Percentiles rank a stretch among this genome's conserved stretches.
phyloP scores from a whole-genome alignment of 2,888 invertebrate genomes.

The Labia minor region DNA sequence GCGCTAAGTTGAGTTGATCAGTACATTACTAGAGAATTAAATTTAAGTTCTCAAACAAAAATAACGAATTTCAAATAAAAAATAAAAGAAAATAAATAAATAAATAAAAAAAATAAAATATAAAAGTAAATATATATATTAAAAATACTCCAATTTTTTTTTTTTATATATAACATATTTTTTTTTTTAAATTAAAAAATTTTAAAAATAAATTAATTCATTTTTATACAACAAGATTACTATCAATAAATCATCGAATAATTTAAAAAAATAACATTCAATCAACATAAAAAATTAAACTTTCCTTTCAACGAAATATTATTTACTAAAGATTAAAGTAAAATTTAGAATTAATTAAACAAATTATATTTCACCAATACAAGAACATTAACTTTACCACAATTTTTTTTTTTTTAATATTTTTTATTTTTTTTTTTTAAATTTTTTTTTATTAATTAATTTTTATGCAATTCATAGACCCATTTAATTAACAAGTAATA shows the following conservation, averaged over 20 bases:
- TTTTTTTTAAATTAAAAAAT: neutral
- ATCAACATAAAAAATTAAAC: neutral
- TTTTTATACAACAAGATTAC: neutral
- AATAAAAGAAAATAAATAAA: too few species aligned
- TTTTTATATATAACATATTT: too few species aligned
- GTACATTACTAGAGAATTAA: neutral
- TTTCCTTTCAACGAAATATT: too few species aligned
- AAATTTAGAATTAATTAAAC: neutral
- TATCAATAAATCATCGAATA: neutral
- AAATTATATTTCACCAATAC: neutral
- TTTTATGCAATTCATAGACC: neutral
- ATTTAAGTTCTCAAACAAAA: neutral
- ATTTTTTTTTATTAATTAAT: too few species aligned
- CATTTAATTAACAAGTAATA: constrained; percentile 13
- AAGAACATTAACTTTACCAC: neutral
- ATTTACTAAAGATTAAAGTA: too few species aligned
- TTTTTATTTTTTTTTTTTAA: too few species aligned
- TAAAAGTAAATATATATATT: too few species aligned
- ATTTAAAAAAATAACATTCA: neutral
- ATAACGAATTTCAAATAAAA: neutral
- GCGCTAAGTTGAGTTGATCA: neutral
- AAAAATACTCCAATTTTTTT: neutral
- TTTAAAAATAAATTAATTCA: neutral
- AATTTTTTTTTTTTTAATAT: neutral
- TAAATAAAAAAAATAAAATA: too few species aligned